Evolutionary conservation across 2,888 invertebrate genomes (phyloP).

Genomic region (Cinara cedri): DNA sequence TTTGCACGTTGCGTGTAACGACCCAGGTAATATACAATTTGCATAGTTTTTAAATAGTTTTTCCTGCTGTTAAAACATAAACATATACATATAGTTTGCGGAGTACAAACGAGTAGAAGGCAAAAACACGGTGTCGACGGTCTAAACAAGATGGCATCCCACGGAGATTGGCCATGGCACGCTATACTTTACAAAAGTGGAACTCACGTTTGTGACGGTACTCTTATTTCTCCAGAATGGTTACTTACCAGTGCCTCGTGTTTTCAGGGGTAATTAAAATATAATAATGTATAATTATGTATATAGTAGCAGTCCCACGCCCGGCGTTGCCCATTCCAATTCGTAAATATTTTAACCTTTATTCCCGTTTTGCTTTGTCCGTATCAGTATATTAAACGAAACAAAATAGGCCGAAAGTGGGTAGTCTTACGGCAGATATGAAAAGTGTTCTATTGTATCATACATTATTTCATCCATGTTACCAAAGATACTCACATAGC

Average conservation of each 20-base stretch:
- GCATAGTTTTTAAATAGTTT: background rate
- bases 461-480: no score
- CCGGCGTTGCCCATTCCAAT: no score
- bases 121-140: constrained; percentile 63
- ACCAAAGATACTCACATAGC: no score
- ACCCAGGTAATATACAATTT: constrained; percentile 69
- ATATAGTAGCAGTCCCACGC: no score
- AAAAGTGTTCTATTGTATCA: no score
- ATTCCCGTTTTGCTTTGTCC: no score
- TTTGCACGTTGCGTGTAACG: constrained; percentile 78
- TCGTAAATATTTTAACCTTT: no score
- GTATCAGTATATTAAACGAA: no score
- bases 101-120: constrained; percentile 69
- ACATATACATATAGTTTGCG: constrained; percentile 69
- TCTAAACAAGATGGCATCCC: constrained; percentile 75
- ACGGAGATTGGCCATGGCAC: constrained; percentile 94
- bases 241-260: constrained; percentile 86
- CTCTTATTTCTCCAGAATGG: constrained; percentile 81
- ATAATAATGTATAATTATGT: no score
- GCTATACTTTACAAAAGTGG: constrained; percentile 82
- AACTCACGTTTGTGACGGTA: constrained; percentile 87
- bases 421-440: no score
- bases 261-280: constrained; percentile 69
- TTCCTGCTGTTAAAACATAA: background rate
- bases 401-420: no score